Evolutionary conservation across 2,797 vertebrate genomes (phyloP), one percentile per base, ranked within the genome.

Genomic region (Sus cebifrons): DNA sequence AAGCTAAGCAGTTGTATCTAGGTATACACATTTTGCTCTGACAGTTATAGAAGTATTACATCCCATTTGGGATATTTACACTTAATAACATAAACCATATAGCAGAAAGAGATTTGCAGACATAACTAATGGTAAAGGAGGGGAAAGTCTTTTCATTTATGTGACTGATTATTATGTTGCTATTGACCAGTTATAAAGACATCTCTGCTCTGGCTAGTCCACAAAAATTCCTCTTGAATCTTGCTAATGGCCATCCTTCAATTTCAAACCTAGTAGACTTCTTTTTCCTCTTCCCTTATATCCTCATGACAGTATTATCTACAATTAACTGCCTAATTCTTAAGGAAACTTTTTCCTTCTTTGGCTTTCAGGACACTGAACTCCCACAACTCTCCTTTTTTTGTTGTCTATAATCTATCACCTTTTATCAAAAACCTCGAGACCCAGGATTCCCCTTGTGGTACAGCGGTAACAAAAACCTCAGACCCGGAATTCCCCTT

Each of bases 131-230:
- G 2, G 10, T 13, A 83, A 60, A 87, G 29, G 56, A 62, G 12
- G 15, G 60, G 23, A 84, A 86, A 94, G 62, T 27, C 21, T 79
- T 95, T 67, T 82, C 60, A 74, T 49, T 87, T 91, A 91, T 12
- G 9, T 64, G 12, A 88, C 14, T 81, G 32, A 10, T 82, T 84
- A 71, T 44, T 44, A 89, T 67, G 52, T 82, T 32, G n/a, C 62
- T 65, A 64, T 4, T 52, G 84, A 91, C 83, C 52, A 56, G 2
- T 52, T 40, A 85, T 54, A 73, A 71, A 79, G 40, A 86, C 54
- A 52, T 79, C 58, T 67, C 36, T 81, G 29, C 60, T 82, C 81
- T 81, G 36, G n/a, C 12, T 67, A 93, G 17, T 52, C 14, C 10
- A 74, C 56, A 78, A 62, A 89, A 74, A 62, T 32, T 62, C 87